These are phyloP conservation scores for Pseudorhombus dupliciocellatus DNA, from an alignment of 2,113 vertebrate genomes.

Conservation along the genomic window DNA sequence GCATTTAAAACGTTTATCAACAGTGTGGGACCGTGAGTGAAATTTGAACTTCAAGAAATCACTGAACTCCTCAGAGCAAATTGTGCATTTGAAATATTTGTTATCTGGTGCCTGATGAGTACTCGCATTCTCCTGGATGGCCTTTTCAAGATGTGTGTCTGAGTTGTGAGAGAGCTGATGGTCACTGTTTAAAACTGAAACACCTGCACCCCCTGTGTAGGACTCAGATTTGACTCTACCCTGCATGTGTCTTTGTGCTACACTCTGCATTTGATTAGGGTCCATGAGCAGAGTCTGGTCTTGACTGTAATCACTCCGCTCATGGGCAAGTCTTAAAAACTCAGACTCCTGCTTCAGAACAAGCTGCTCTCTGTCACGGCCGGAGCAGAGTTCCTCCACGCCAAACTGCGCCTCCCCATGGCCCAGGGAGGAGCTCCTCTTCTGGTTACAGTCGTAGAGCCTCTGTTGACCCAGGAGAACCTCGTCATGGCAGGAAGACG, in stretches of 20 bases:
- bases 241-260: not conserved
- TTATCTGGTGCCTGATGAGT: not conserved
- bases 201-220: not conserved
- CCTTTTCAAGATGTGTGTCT: not conserved
- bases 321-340: not conserved
- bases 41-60: constrained; percentile 1
- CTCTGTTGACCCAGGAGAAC: constrained; percentile 2
- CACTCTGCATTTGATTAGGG: not conserved
- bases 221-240: not conserved
- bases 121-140: not conserved
- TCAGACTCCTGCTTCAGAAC: constrained; percentile 12
- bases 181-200: constrained; percentile 5
- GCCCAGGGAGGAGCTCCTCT: constrained; percentile 6
- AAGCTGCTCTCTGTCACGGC: constrained; percentile 9
- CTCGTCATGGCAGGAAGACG: not conserved
- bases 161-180: not conserved
- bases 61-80: constrained; percentile 23
- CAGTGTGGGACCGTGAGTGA: not conserved
- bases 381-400: constrained; percentile 16
- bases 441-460: constrained; percentile 7
- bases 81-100: constrained; percentile 1
- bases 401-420: constrained; percentile 17
- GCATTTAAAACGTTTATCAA: constrained; percentile 23
- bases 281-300: not conserved
- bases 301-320: not conserved